Conservation (phyloP, 64 coral and sea anemone species). For the Dendronephthya gigantea region DNA sequence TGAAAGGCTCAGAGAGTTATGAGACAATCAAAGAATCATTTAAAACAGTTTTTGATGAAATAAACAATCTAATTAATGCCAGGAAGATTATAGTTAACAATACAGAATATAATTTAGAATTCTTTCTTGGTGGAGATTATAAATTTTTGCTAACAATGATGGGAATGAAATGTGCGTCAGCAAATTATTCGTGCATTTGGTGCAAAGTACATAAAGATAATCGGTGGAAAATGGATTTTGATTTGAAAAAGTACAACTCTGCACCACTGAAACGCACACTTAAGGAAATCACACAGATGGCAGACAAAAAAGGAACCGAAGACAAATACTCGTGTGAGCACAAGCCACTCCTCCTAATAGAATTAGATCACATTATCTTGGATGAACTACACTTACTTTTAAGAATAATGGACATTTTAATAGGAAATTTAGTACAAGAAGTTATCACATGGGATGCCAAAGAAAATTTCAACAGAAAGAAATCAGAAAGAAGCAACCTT, state of each 20-base stretch:
- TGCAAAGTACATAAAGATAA: constrained; percentile 59
- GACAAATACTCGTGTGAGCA: constrained; percentile 61
- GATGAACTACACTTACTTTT: constrained; percentile 41
- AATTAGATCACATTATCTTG: constrained; percentile 56
- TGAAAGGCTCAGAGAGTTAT: constrained; percentile 15
- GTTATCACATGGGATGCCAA: constrained; percentile 34
- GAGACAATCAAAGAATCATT: constrained; percentile 10
- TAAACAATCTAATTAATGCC: background rate
- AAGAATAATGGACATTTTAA: constrained; percentile 41
- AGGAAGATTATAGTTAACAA: constrained; percentile 5
- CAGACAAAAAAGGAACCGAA: constrained; percentile 31
- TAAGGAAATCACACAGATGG: constrained; percentile 45
- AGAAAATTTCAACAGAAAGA: constrained; percentile 39
- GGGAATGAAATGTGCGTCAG: constrained; percentile 53
- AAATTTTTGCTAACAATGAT: constrained; percentile 24
- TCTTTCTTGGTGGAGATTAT: constrained; percentile 1
- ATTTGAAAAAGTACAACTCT: constrained; percentile 37
- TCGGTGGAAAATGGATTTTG: constrained; percentile 39
- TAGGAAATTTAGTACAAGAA: constrained; percentile 47
- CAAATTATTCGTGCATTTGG: constrained; percentile 62
- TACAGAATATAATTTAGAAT: background rate
- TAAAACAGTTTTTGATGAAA: background rate
- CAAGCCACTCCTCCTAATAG: constrained; percentile 47
- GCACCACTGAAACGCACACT: constrained; percentile 40
- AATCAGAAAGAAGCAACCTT: constrained; percentile 20